A percentile compares a stretch with the other conserved stretches of the same genome.
Conservation (phyloP, 2,113 vertebrate species). For the Menura novaehollandiae region DNA sequence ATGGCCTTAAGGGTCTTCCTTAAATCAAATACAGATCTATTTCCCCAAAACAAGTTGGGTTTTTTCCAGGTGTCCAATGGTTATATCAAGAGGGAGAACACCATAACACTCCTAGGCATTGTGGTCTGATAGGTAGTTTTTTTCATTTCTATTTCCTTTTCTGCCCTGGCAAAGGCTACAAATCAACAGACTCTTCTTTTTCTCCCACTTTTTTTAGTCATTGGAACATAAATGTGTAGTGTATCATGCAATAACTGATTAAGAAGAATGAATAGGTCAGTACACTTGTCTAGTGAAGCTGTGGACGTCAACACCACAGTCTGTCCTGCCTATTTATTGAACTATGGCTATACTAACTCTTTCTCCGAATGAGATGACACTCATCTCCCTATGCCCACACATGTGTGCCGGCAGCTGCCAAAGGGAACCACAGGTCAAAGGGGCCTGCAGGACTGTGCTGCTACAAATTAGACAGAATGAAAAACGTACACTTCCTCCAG, state of each 20-base stretch:
- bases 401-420: background rate
- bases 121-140: background rate
- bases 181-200: background rate
- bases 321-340: background rate
- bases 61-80: background rate
- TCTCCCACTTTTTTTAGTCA: background rate
- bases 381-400: rapidly evolving
- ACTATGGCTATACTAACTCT: background rate
- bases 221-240: background rate
- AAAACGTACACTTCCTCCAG: rapidly evolving
- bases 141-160: background rate
- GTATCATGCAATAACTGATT: background rate
- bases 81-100: background rate
- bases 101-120: rapidly evolving
- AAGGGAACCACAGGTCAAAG: background rate
- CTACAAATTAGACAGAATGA: background rate
- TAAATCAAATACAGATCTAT: background rate
- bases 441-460: background rate
- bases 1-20: background rate
- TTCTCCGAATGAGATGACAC: background rate
- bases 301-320: background rate
- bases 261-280: background rate
- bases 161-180: background rate
- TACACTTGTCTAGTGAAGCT: background rate
- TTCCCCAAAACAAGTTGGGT: background rate